Percentiles rank a stretch among this genome's conserved stretches.
phyloP scores from a whole-genome alignment of 1,140 invertebrate species.

The Lamellibrachia luymesi region DNA sequence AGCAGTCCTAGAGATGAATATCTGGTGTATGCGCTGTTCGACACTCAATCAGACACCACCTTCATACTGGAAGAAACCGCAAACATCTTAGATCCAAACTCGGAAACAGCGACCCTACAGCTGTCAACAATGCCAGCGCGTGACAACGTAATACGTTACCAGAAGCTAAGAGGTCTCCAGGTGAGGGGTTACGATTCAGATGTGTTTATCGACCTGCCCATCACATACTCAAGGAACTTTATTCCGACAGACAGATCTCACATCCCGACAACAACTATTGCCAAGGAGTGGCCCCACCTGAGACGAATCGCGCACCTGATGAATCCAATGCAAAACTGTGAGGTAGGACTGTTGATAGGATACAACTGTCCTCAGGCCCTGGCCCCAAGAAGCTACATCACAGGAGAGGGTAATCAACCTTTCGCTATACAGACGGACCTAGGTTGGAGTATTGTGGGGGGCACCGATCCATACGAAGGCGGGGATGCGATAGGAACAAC shows the following conservation, averaged over 20 bases:
- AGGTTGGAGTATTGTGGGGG: slow-evolving; percentile 3
- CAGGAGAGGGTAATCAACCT: not conserved
- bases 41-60: not conserved
- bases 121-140: not conserved
- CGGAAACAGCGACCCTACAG: not conserved
- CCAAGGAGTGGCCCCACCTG: slow-evolving; percentile 17
- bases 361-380: slow-evolving; percentile 13
- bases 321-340: slow-evolving; percentile 9
- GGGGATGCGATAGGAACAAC: not conserved
- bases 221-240: slow-evolving; percentile 8
- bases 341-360: slow-evolving; percentile 15
- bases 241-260: slow-evolving; percentile 13
- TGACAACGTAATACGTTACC: not conserved
- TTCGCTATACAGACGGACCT: not conserved
- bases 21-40: slow-evolving; percentile 16
- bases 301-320: not conserved
- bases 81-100: not conserved
- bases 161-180: not conserved
- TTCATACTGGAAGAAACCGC: slow-evolving; percentile 9
- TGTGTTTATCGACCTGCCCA: not conserved
- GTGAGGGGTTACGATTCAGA: not conserved
- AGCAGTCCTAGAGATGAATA: not conserved
- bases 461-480: not conserved
- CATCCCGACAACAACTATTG: slow-evolving; percentile 16
- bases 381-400: not conserved